phyloP scores from a whole-genome alignment of 2,888 invertebrate species.

The Drosophila maculinotata region DNA sequence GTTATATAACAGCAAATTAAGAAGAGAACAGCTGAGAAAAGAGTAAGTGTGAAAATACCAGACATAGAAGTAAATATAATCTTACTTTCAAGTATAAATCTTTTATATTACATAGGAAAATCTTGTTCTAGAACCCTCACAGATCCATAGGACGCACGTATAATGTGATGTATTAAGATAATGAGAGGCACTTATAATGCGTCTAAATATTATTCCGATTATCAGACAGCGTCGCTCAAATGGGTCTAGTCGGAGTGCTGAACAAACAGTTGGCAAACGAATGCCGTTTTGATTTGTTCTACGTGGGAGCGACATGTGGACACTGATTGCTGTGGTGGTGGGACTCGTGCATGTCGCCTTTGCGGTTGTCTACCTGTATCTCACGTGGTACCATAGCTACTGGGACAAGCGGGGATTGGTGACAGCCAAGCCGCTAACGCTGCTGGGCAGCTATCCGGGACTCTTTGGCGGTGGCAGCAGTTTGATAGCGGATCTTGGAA shows the following conservation, averaged over 20 bases:
- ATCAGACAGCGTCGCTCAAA: constrained; percentile 13
- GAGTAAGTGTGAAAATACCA: too few relatives aligned
- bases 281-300: constrained; percentile 18
- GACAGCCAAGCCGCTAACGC: constrained; percentile 80
- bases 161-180: constrained; percentile 12
- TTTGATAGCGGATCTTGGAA: constrained; percentile 58
- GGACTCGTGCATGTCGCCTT: constrained; percentile 37
- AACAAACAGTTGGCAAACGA: constrained; percentile 41
- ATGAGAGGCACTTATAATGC: not conserved
- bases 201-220: not conserved
- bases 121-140: not conserved
- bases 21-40: too few relatives aligned
- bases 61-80: too few relatives aligned
- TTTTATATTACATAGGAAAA: too few relatives aligned
- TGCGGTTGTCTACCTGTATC: constrained; percentile 58
- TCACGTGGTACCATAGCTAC: constrained; percentile 79
- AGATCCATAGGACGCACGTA: not conserved
- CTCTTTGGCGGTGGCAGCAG: constrained; percentile 41
- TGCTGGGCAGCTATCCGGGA: constrained; percentile 82
- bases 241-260: not conserved
- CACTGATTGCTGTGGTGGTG: constrained; percentile 34
- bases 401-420: constrained; percentile 83
- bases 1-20: too few relatives aligned
- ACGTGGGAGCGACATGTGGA: constrained; percentile 36
- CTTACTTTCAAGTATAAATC: too few relatives aligned